Evolutionary conservation across 1,140 invertebrate genomes (phyloP).

Genomic region (Bombus terrestris): DNA sequence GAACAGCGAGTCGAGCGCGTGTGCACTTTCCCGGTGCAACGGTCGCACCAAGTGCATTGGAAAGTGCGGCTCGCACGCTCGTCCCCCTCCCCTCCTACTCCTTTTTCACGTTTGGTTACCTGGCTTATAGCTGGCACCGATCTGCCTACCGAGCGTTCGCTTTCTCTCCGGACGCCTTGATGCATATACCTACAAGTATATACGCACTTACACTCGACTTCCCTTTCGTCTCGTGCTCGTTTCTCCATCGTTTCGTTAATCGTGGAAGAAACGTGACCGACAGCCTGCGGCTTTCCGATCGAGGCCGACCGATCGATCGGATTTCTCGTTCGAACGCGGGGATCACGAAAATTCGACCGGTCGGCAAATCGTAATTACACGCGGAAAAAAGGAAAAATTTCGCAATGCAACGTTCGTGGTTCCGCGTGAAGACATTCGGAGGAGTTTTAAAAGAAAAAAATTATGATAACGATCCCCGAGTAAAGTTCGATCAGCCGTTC

Average conservation of each 20-base stretch:
- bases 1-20: slow-evolving; percentile 19
- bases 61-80: slow-evolving; percentile 71
- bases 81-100: background rate
- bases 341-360: slow-evolving; percentile 1
- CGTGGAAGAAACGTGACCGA: slow-evolving; percentile 54
- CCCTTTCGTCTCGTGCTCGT: slow-evolving; percentile 5
- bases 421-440: background rate
- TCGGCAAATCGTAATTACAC: background rate
- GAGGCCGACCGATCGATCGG: slow-evolving; percentile 35
- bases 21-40: slow-evolving; percentile 65
- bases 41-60: slow-evolving; percentile 74
- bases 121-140: slow-evolving; percentile 71
- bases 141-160: slow-evolving; percentile 71
- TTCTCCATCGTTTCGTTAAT: slow-evolving; percentile 57
- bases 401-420: no score
- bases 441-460: slow-evolving; percentile 24
- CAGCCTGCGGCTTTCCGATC: slow-evolving; percentile 48
- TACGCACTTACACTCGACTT: slow-evolving; percentile 32
- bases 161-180: slow-evolving; percentile 74
- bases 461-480: slow-evolving; percentile 29
- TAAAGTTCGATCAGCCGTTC: slow-evolving; percentile 31
- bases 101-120: slow-evolving; percentile 60
- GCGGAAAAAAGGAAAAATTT: background rate
- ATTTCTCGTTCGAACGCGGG: slow-evolving; percentile 25
- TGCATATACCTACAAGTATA: slow-evolving; percentile 5